Evolutionary conservation across 2,888 invertebrate genomes (phyloP).

Genomic region (Azorinus chamasolen): DNA sequence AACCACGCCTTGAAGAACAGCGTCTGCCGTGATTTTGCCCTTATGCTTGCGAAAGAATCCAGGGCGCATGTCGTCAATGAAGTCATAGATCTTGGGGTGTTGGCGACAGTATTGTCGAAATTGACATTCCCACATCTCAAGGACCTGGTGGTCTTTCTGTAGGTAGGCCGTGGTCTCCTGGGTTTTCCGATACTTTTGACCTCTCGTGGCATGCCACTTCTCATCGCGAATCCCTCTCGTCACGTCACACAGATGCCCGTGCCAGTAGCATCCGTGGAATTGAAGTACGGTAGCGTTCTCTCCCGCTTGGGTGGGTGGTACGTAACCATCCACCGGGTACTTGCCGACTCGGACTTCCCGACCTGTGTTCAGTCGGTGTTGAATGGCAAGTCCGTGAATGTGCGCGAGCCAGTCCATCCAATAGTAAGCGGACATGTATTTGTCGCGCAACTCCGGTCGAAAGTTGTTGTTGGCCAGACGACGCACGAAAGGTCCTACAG

Average conservation of each 20-base stretch:
- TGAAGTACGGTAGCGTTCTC: conserved; percentile 30
- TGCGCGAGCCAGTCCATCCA: conserved; percentile 53
- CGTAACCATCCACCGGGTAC: conserved; percentile 49
- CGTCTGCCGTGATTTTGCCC: conserved; percentile 20
- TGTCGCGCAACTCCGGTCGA: conserved; percentile 47
- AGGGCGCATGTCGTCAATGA: conserved; percentile 26
- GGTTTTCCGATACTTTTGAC: conserved; percentile 19
- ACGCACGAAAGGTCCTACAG: conserved; percentile 48
- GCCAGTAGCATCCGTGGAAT: conserved; percentile 56
- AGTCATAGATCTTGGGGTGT: conserved; percentile 30
- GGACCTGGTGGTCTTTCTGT: conserved; percentile 7
- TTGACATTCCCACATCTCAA: conserved; percentile 55
- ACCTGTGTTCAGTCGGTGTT: too few relatives aligned
- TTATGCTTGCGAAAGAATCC: conserved; percentile 33
- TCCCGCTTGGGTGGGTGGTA: conserved; percentile 1
- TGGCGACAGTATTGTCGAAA: conserved; percentile 28
- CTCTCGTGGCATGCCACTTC: conserved; percentile 7
- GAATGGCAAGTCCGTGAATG: conserved; percentile 13
- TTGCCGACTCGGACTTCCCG: too few relatives aligned
- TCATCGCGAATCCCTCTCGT: background rate
- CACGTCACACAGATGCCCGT: conserved; percentile 21
- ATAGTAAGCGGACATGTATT: conserved; percentile 41
- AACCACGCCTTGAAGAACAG: conserved; percentile 27
- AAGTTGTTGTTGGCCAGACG: conserved; percentile 39
- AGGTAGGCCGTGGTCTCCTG: conserved; percentile 9